These are phyloP conservation scores for Octopus bimaculoides DNA, from an alignment of 1,140 invertebrate genomes.

Conservation along the genomic window DNA sequence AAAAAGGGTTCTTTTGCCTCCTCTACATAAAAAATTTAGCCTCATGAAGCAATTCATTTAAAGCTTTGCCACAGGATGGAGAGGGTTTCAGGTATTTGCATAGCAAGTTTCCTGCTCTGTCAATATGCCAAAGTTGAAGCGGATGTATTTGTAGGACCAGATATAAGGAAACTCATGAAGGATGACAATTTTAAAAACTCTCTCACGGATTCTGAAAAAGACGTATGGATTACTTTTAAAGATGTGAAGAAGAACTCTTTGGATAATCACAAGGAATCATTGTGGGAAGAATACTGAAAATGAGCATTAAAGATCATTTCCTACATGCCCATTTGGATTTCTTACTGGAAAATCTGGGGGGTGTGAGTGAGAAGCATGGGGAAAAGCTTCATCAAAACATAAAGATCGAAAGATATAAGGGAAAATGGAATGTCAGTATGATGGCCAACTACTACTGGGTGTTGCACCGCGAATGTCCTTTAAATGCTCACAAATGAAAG, in stretches of 20 bases:
- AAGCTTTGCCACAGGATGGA: not conserved
- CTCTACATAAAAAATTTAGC: not conserved
- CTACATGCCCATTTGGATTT: not conserved
- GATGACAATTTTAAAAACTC: constrained; percentile 2
- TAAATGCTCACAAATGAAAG: too few relatives aligned
- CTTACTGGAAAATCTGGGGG: not conserved
- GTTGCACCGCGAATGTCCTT: not conserved
- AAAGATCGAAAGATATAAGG: not conserved
- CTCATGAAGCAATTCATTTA: not conserved
- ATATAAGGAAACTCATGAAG: not conserved
- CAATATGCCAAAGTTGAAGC: not conserved
- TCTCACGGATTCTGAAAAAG: not conserved
- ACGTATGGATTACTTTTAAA: not conserved
- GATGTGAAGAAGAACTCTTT: not conserved
- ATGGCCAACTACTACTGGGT: not conserved
- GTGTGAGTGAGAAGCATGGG: not conserved
- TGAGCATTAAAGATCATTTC: not conserved
- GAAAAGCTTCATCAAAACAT: not conserved
- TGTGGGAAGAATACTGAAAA: not conserved
- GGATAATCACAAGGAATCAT: not conserved
- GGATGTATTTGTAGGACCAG: not conserved
- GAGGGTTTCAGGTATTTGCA: not conserved
- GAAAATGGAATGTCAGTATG: not conserved
- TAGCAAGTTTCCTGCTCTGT: not conserved
- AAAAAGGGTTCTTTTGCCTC: not conserved